phyloP scores from a whole-genome alignment of 23 tunicate species.

The Clavelina lepadiformis region DNA sequence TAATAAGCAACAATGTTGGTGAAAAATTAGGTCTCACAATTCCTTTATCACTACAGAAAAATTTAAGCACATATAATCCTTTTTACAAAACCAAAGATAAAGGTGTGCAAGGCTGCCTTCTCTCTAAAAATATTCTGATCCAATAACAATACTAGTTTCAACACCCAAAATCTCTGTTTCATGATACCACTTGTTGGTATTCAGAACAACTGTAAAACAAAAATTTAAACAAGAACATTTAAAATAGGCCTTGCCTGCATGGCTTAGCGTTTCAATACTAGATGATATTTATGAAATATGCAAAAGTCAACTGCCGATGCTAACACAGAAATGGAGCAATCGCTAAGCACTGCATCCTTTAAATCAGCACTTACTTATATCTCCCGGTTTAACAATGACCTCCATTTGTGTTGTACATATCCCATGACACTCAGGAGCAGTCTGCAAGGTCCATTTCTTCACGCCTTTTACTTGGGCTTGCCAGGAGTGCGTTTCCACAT shows the following conservation, averaged over 20 bases:
- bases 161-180: conserved; percentile 75
- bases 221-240: background rate
- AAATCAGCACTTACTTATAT: conserved; percentile 45
- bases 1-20: no score
- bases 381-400: conserved; percentile 79
- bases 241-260: no score
- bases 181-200: conserved; percentile 94
- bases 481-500: conserved; percentile 71
- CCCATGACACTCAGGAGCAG: conserved; percentile 83
- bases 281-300: no score
- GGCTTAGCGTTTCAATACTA: no score
- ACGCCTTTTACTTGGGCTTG: conserved; percentile 92
- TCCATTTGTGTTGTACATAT: conserved; percentile 60
- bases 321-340: no score
- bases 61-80: no score
- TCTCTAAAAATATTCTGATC: conserved; percentile 84
- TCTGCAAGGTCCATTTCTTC: conserved; percentile 67
- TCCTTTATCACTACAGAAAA: no score
- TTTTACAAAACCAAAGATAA: no score
- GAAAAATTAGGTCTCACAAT: no score
- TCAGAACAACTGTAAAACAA: conserved; percentile 68
- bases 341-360: no score
- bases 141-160: conserved; percentile 93
- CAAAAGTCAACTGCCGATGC: no score
- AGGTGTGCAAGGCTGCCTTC: no score